phyloP scores from a whole-genome alignment of 2,113 vertebrate genomes.

The Dipodomys ordii region DNA sequence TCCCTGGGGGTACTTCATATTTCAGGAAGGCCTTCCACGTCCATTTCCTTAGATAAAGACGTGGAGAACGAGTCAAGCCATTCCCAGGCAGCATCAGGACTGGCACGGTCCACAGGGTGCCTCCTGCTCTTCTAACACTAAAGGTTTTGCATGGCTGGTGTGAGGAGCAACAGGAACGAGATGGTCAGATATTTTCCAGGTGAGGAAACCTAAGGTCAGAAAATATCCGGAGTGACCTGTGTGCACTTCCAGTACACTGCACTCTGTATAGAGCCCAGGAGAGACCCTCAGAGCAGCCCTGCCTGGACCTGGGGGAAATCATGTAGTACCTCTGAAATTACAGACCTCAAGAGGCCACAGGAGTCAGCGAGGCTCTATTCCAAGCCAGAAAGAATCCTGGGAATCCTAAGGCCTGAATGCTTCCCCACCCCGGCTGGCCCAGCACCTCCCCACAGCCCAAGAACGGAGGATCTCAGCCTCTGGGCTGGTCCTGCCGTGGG shows the following conservation, averaged over 20 bases:
- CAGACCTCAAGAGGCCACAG: not conserved
- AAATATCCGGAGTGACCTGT: no score
- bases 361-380: not conserved
- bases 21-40: not conserved
- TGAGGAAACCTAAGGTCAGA: not conserved
- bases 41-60: not conserved
- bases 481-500: not conserved
- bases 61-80: not conserved
- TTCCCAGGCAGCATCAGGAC: not conserved
- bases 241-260: not conserved
- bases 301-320: not conserved
- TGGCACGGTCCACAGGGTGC: not conserved
- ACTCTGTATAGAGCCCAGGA: not conserved
- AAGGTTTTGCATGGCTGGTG: not conserved
- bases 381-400: not conserved
- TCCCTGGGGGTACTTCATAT: not conserved
- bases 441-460: not conserved
- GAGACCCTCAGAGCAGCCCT: not conserved
- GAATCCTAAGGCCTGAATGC: not conserved
- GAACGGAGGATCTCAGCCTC: not conserved
- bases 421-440: not conserved
- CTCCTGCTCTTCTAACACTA: not conserved
- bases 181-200: not conserved
- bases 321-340: not conserved
- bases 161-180: not conserved